Evolutionary conservation across 1,140 invertebrate genomes (phyloP), one percentile per base, ranked within the genome.

Genomic region (Pachyrhynchus sulphureomaculatus): DNA sequence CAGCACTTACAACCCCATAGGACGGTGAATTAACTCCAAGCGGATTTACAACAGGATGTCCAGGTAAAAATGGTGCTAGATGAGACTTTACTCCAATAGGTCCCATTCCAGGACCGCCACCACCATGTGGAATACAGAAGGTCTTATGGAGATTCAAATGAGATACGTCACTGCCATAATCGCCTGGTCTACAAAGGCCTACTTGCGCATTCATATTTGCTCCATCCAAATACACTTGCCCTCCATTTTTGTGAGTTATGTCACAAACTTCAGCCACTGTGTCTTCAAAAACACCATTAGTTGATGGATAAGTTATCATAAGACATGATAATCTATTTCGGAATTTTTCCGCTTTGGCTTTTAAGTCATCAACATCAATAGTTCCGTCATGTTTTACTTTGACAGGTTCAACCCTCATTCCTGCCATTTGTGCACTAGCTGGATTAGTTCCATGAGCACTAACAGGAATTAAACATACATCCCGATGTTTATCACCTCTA

Each of bases 181-280:
- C 96, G 13, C 95, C 96, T 0, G 97, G 97, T 41, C 96, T 83
- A 75, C 96, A 99, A 0, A 99, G 79, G 10, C 95, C 97, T 37
- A 98, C 95, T 82, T 99, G 97, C 1, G 98, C 98, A 76, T 99
- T 99, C 95, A 99, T 98, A 72, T 99, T 99, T n/a, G 98, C 98
- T 1, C 97, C 98, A 75, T 99, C 98, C 13, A 99, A 77, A 74
- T 99, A 99, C 0, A 99, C 88, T 78, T 99, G 96, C 0, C 96
- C 97, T 3, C 98, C 97, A 72, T 90, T 86, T 37, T 87, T 81
- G 76, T 99, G 98, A 29, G 98, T 88, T 65, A 96, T 78, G 21
- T 89, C 85, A 76, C 97, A 99, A 24, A 99, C 90, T 57, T 97
- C 92, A 0, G 88, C 88, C 2, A 99, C 91, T 0, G 89, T 91